Evolutionary conservation across 2,797 vertebrate genomes (phyloP).

Genomic region (Saxicola maurus): DNA sequence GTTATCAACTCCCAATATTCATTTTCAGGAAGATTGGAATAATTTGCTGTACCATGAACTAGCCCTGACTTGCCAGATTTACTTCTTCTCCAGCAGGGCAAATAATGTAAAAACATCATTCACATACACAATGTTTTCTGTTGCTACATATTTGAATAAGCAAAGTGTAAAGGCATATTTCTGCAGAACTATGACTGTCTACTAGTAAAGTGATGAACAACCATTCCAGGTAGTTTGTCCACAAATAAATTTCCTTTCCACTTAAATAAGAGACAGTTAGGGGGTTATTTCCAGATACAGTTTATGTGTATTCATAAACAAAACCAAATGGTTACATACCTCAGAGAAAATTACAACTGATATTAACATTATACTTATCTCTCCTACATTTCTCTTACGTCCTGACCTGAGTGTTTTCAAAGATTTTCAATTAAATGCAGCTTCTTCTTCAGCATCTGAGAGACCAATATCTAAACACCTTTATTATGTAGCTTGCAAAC

Average conservation of each 20-base stretch:
- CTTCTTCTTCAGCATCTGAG: background rate
- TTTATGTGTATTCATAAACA: background rate
- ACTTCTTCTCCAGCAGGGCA: background rate
- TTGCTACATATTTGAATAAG: background rate
- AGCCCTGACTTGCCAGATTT: background rate
- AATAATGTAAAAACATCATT: background rate
- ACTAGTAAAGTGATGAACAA: background rate
- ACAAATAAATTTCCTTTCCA: background rate
- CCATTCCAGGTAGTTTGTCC: background rate
- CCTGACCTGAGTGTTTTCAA: background rate
- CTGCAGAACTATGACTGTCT: background rate
- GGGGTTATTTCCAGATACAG: background rate
- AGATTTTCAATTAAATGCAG: constrained; percentile 15
- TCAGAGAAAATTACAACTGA: background rate
- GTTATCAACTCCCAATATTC: background rate
- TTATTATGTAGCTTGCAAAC: background rate
- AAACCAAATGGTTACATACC: background rate
- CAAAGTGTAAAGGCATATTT: background rate
- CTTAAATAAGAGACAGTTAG: background rate
- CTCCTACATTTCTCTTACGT: background rate
- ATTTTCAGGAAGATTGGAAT: background rate
- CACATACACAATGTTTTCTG: background rate
- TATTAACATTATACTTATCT: background rate
- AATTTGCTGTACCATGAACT: background rate
- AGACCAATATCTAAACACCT: background rate